These are phyloP conservation scores for Sicus ferrugineus DNA, from an alignment of 2,888 invertebrate species.

Conservation along the genomic window DNA sequence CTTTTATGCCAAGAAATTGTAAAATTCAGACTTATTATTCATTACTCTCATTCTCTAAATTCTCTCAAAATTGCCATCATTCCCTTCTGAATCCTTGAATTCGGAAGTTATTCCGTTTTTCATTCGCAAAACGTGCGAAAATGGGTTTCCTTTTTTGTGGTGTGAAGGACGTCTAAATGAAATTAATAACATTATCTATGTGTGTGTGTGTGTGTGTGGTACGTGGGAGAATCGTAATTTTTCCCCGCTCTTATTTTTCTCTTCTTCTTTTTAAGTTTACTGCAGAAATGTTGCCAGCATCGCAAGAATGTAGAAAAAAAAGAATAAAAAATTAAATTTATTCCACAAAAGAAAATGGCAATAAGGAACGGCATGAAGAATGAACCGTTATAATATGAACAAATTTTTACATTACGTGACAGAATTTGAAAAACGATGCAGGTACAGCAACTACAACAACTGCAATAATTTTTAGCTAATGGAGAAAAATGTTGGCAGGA, in stretches of 20 bases:
- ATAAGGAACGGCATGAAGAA: neutral
- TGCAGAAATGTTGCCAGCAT: too few relatives aligned
- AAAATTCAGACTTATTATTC: too few relatives aligned
- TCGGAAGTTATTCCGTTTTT: too few relatives aligned
- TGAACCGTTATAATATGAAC: constrained; percentile 48
- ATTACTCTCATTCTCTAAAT: too few relatives aligned
- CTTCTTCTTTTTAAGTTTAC: too few relatives aligned
- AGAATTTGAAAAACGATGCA: constrained; percentile 31
- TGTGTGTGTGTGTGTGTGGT: constrained; percentile 25
- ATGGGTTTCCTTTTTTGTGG: neutral
- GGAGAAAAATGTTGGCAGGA: too few relatives aligned
- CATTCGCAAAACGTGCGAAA: too few relatives aligned
- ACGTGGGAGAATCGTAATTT: constrained; percentile 37
- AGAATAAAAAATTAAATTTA: constrained; percentile 6
- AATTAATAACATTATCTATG: constrained; percentile 36
- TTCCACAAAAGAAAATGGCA: constrained; percentile 8
- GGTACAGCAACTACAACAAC: neutral
- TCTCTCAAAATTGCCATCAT: too few relatives aligned
- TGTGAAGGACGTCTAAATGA: neutral
- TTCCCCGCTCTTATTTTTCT: too few relatives aligned
- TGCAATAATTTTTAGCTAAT: too few relatives aligned
- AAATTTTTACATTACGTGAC: constrained; percentile 54
- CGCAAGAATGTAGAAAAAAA: constrained; percentile 8
- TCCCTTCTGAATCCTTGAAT: too few relatives aligned
- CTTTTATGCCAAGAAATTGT: too few relatives aligned